Percentiles rank a stretch among this genome's conserved stretches.
Evolutionary conservation across 2,797 vertebrate species (phyloP).

Genomic region (Loris lydekkerianus): DNA sequence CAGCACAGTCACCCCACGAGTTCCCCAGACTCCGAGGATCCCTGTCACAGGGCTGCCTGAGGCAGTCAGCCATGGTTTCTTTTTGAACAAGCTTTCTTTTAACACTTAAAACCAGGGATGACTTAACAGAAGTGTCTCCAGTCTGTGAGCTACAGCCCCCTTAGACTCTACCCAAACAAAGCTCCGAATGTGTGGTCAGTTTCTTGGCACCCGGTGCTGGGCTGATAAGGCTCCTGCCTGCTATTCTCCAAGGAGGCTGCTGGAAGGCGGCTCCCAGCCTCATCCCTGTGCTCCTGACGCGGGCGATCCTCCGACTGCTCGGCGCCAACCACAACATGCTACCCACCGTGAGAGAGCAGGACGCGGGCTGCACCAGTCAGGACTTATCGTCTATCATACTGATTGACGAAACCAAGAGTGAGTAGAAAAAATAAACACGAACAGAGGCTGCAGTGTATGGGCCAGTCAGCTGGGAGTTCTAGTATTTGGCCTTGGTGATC

Average conservation of each 20-base stretch:
- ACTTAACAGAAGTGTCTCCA: conserved; percentile 92
- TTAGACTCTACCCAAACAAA: conserved; percentile 94
- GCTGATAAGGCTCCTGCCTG: conserved; percentile 94
- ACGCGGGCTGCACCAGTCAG: conserved; percentile 94
- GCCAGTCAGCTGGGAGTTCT: conserved; percentile 98
- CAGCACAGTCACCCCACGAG: conserved; percentile 69
- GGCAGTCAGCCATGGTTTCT: conserved; percentile 85
- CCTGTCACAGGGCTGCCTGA: conserved; percentile 81
- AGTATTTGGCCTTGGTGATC: conserved; percentile 99
- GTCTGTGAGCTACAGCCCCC: conserved; percentile 89
- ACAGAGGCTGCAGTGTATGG: conserved; percentile 98
- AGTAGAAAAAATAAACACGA: conserved; percentile 98
- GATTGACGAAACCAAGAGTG: conserved; percentile 97
- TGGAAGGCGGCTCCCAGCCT: conserved; percentile 90
- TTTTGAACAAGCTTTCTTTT: conserved; percentile 92
- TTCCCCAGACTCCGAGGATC: conserved; percentile 79
- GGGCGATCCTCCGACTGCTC: conserved; percentile 96
- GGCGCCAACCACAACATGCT: conserved; percentile 97
- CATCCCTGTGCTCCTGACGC: conserved; percentile 93
- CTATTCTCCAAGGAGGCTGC: conserved; percentile 92
- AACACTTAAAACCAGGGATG: conserved; percentile 89
- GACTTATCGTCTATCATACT: conserved; percentile 97
- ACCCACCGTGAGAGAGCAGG: conserved; percentile 96
- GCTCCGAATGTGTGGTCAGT: conserved; percentile 94
- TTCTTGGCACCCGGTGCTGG: conserved; percentile 90